phyloP scores from a whole-genome alignment of 2,888 invertebrate genomes.

The Noctua fimbriata region DNA sequence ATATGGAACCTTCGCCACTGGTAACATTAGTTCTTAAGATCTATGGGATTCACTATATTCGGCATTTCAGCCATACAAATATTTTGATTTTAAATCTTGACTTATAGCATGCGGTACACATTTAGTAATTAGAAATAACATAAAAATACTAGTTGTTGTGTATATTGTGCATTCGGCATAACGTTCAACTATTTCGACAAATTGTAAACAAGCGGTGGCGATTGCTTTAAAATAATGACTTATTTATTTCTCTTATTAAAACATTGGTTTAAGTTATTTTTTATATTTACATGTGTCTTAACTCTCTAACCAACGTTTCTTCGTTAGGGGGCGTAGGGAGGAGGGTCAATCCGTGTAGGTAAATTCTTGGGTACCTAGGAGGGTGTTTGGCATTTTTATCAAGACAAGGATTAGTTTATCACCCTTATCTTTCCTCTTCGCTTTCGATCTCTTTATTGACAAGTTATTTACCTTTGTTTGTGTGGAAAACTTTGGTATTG shows the following conservation, averaged over 20 bases:
- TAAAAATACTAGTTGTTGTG: too few species aligned
- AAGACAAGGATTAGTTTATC: neutral
- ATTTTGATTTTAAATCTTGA: too few species aligned
- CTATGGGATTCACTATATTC: too few species aligned
- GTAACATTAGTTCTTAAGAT: too few species aligned
- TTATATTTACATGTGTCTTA: too few species aligned
- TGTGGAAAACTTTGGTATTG: slow-evolving; percentile 5
- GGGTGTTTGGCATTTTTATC: neutral
- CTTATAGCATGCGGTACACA: too few species aligned
- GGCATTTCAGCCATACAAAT: too few species aligned
- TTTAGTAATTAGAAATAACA: too few species aligned
- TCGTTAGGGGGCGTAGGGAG: neutral
- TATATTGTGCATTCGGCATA: neutral
- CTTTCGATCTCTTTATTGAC: neutral
- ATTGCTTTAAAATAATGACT: neutral
- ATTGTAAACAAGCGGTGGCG: neutral
- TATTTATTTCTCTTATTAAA: neutral
- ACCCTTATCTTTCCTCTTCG: neutral
- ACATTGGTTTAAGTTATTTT: too few species aligned
- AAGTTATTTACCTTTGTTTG: neutral
- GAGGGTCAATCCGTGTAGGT: neutral
- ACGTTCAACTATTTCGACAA: neutral
- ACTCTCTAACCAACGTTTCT: neutral
- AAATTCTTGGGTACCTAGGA: neutral
- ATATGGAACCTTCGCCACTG: too few species aligned